These are phyloP conservation scores for Drosophila fulvimacula DNA, from an alignment of 2,888 invertebrate genomes.

Conservation along the genomic window DNA sequence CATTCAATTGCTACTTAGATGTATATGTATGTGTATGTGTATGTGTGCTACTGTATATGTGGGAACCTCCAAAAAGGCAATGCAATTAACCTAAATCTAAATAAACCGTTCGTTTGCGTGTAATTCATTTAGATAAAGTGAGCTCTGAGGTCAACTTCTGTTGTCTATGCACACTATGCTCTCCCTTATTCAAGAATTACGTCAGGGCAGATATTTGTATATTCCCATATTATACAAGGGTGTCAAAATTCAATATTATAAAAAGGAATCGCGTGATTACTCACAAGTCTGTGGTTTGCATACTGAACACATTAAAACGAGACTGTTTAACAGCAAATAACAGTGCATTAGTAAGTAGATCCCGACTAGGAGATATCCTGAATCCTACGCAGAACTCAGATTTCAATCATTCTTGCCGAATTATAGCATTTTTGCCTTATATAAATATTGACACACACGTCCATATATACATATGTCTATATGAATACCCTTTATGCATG, in stretches of 20 bases:
- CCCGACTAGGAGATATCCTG: background rate
- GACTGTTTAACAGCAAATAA: constrained; percentile 17
- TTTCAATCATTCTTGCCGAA: background rate
- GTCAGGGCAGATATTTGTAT: constrained; percentile 47
- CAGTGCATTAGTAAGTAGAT: background rate
- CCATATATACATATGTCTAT: background rate
- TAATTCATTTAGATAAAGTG: constrained; percentile 39
- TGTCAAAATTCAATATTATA: constrained; percentile 12
- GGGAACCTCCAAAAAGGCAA: constrained; percentile 37
- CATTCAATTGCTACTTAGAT: constrained; percentile 7
- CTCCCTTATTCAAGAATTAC: constrained; percentile 20
- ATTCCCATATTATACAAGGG: constrained; percentile 19
- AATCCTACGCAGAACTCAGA: background rate
- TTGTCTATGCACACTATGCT: constrained; percentile 15
- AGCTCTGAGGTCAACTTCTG: constrained; percentile 21
- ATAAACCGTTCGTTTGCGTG: constrained; percentile 44
- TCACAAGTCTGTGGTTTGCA: constrained; percentile 10
- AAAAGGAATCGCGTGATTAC: constrained; percentile 36
- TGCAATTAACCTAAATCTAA: constrained; percentile 66
- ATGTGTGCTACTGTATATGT: background rate
- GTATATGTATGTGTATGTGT: background rate
- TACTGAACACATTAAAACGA: constrained; percentile 31
- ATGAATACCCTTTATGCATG: background rate
- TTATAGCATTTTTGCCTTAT: background rate
- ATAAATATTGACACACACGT: too few relatives aligned